Evolutionary conservation across 2,888 invertebrate species (phyloP), one percentile per base, ranked within the genome.

Genomic region (Flexamia atlantica): DNA sequence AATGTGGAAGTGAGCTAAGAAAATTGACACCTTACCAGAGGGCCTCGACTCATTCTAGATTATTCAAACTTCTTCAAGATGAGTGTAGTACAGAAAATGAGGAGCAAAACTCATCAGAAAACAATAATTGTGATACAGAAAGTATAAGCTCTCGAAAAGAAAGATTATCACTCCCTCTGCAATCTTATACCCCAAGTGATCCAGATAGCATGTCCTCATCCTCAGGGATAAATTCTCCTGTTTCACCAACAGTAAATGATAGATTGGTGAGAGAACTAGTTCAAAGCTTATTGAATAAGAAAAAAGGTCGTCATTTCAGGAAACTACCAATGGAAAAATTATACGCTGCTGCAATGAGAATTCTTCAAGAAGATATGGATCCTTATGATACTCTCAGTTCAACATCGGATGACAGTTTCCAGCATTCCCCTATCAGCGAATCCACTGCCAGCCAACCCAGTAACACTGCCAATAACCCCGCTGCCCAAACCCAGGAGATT

Each of bases 1-100:
- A 94, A 85, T 91, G 91, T 85, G 93, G 93, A 87, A 91, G 92
- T 0, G 93, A 93, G 86, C 88, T 92, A 28, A 91, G 91, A 50
- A 93, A 93, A 87, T 90, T 92, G 88, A 92, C 91, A 14, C 91
- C 92, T 84, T 95, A 94, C 88, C 93, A 94, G 89, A 91, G 95
- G 81, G 94, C 95, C 2, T 93, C 94, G 50, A 95, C 95, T 53
- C 95, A 95, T 90, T 95, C 95, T 64, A 91, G 95, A 86, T 90
- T 95, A 25, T 95, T 94, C 87, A 93, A 93, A 87, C 89, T 95
- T 17, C 89, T 95, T 28, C 94, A 93, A 89, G 93, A 93, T 74
- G 93, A 93, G 87, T 91, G 92, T 87, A 89, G 89, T 83, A 88
- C 89, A 76, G 89, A 89, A 83, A 87, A 88, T 20, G 88, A 89